phyloP scores from a whole-genome alignment of 1,140 invertebrate species.

The Drosophila nigromelanica region DNA sequence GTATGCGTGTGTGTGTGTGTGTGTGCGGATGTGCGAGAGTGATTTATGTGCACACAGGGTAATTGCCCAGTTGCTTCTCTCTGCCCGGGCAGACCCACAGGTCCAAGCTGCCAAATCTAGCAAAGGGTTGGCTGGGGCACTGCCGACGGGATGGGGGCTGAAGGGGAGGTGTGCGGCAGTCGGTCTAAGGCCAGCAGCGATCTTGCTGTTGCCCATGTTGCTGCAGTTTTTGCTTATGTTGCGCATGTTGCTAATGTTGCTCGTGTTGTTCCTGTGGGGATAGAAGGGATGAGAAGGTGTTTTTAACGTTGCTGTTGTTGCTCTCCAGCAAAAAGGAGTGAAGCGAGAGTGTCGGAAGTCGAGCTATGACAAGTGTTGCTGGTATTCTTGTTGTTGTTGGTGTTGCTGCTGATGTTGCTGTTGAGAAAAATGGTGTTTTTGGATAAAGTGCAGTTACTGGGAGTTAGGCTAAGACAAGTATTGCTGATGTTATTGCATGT shows the following conservation, averaged over 20 bases:
- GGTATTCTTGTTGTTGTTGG: not conserved
- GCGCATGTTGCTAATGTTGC: not conserved
- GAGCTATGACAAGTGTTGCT: not conserved
- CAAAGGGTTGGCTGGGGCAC: not conserved
- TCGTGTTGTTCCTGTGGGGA: not conserved
- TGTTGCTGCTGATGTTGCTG: not conserved
- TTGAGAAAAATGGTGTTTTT: not conserved
- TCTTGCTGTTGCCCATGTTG: not conserved
- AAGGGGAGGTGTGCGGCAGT: not conserved
- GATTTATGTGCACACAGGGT: constrained; percentile 38
- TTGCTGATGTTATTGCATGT: not conserved
- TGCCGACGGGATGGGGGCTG: not conserved
- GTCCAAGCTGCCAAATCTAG: constrained; percentile 9
- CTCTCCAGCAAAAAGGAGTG: not conserved
- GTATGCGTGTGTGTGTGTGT: constrained; percentile 16
- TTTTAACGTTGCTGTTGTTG: not conserved
- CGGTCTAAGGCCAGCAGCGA: not conserved
- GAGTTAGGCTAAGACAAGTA: not conserved
- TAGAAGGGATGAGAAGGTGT: not conserved
- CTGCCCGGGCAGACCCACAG: constrained; percentile 8
- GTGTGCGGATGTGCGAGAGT: constrained; percentile 41
- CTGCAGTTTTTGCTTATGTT: not conserved
- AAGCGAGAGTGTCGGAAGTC: not conserved
- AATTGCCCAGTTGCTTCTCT: constrained; percentile 41
- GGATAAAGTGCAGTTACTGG: too few species aligned